Evolutionary conservation across 2,797 vertebrate species (phyloP).

Genomic region (Phoebastria nigripes): DNA sequence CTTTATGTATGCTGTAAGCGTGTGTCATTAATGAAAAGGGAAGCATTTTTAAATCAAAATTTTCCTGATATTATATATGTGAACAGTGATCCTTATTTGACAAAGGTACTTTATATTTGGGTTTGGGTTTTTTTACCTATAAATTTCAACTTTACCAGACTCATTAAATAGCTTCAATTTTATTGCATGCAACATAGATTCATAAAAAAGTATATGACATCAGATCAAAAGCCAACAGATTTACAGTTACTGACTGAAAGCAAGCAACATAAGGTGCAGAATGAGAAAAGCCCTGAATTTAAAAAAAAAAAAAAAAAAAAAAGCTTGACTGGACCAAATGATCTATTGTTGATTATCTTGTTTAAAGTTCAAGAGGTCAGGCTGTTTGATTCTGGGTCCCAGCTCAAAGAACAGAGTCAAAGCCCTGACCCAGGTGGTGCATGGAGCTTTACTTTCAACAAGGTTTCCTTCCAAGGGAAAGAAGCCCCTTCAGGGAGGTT

Average conservation of each 20-base stretch:
- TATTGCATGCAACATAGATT: background rate
- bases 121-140: accelerated
- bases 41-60: background rate
- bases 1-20: background rate
- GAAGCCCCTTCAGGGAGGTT: background rate
- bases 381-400: background rate
- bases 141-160: background rate
- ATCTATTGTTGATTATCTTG: background rate
- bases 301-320: background rate
- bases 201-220: background rate
- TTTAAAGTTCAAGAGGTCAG: background rate
- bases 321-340: background rate
- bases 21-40: background rate
- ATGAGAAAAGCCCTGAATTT: background rate
- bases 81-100: background rate
- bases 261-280: background rate
- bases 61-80: background rate
- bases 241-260: background rate
- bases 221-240: background rate
- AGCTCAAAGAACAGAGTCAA: background rate
- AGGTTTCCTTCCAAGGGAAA: background rate
- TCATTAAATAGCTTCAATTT: background rate
- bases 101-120: background rate
- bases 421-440: background rate
- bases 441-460: background rate